Base-by-base conservation (phyloP, 2,797 vertebrate genomes). In the Hydrophis major region DNA sequence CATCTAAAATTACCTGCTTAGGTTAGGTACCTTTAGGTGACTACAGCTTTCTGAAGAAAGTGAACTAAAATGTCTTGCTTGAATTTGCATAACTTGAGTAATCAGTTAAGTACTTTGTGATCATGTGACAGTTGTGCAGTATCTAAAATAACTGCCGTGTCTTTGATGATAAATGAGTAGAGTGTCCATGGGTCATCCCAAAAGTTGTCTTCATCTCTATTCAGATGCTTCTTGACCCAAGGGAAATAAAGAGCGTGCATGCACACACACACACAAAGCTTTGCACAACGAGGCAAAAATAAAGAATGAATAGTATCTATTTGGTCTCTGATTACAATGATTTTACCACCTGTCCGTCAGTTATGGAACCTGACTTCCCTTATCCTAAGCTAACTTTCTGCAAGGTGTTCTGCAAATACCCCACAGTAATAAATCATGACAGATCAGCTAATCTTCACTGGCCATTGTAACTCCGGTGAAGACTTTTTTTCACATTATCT, bases 341-440 rank as follows among this genome's bases (percentile, higher is more conserved):
- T 91, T 96, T 95, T 94, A 96, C 0, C 53, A 96, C 93, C 94
- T 95, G 96, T 92, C 94, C 96, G 96, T 97, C 96, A 97, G 97
- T 97, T 97, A 97, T 94, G 95, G 96, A 97, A 95, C 96, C 92
- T 93, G 92, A 96, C 96, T 94, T 95, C 95, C 95, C 94, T 95
- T 95, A 89, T 94, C 93, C 93, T 95, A 97, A 95, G 94, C 95
- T 96, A 95, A 91, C 95, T 87, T 37, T 95, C 95, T 96, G 96
- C 93, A 92, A 96, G 97, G 94, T 94, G 94, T 94, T 94, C 93
- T 96, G 90, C 63, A 95, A 93, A 87, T 93, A 83, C 59, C 94
- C 94, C 60, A 91, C 92, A 88, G 96, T 92, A 94, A 96, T 90
- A 95, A 95, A 97, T 95, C 91, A 96, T 94, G 83, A 96, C 2